Evolutionary conservation across 2,113 vertebrate species (phyloP).

Genomic region (Motacilla alba): DNA sequence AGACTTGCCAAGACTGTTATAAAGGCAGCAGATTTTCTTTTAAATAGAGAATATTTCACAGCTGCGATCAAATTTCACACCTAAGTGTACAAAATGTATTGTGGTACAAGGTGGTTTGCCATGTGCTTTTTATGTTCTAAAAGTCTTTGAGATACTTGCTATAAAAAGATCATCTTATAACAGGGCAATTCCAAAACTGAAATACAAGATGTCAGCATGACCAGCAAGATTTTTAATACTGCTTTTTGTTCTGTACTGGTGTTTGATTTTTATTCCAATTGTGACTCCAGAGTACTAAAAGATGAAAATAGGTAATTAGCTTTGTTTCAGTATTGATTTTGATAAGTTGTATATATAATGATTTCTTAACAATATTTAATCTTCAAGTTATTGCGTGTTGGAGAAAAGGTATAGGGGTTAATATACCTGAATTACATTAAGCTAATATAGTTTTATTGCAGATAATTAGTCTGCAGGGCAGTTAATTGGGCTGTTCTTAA

Average conservation of each 20-base stretch:
- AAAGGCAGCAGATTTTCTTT: conserved; percentile 3
- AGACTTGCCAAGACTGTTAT: not conserved
- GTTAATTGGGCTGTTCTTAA: not conserved
- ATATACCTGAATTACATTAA: not conserved
- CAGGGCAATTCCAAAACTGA: not conserved
- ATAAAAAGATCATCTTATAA: not conserved
- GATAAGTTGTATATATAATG: not conserved
- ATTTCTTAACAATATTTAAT: not conserved
- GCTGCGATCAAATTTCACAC: conserved; percentile 4
- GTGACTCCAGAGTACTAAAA: not conserved
- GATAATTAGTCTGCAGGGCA: not conserved
- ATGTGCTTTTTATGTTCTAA: not conserved
- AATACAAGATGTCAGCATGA: not conserved
- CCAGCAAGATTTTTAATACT: not conserved
- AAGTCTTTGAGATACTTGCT: not conserved
- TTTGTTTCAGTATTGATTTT: conserved; percentile 25
- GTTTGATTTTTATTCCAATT: not conserved
- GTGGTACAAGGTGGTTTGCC: not conserved
- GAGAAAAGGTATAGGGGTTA: not conserved
- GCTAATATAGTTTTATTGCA: not conserved
- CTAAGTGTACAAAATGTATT: conserved; percentile 1
- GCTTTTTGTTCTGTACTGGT: not conserved
- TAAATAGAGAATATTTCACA: conserved; percentile 22
- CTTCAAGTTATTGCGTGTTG: not conserved
- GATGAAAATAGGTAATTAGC: not conserved